A percentile compares a stretch with the other conserved stretches of the same genome.
Evolutionary conservation across 2,888 invertebrate genomes (phyloP).

Genomic region (Drosophila heteroneura): DNA sequence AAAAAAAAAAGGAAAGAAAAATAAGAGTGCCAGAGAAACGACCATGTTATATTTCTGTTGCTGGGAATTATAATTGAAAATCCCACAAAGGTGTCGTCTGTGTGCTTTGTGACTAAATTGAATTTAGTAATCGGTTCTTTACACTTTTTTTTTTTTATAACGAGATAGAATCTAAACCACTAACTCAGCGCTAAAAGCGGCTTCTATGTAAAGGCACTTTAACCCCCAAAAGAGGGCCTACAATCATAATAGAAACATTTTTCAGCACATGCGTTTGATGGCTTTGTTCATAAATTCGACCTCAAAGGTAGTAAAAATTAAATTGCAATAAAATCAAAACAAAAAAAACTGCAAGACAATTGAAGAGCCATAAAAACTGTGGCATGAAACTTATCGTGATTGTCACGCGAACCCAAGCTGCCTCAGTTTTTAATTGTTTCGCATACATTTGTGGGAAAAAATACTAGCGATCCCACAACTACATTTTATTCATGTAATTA

Average conservation of each 20-base stretch:
- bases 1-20: conserved; percentile 13
- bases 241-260: conserved; percentile 21
- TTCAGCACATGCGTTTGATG: conserved; percentile 15
- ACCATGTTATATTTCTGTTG: conserved; percentile 70
- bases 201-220: conserved; percentile 3
- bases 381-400: conserved; percentile 13
- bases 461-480: conserved; percentile 5
- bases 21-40: conserved; percentile 29
- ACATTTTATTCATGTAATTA: conserved; percentile 57
- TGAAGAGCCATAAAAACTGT: conserved; percentile 23
- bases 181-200: conserved; percentile 13
- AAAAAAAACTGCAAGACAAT: conserved; percentile 14
- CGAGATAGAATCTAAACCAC: conserved; percentile 49
- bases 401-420: conserved; percentile 55
- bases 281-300: conserved; percentile 20
- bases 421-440: conserved; percentile 38
- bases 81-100: conserved; percentile 76
- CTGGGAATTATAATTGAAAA: conserved; percentile 75
- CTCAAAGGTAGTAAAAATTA: conserved; percentile 37
- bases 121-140: conserved; percentile 76
- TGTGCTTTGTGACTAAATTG: conserved; percentile 78
- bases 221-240: not conserved
- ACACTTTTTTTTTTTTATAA: conserved; percentile 32
- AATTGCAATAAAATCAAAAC: not conserved
- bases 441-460: conserved; percentile 51